Percentiles rank a stretch among this genome's conserved stretches.
phyloP scores from a whole-genome alignment of 2,113 vertebrate genomes.

The Chunga burmeisteri region DNA sequence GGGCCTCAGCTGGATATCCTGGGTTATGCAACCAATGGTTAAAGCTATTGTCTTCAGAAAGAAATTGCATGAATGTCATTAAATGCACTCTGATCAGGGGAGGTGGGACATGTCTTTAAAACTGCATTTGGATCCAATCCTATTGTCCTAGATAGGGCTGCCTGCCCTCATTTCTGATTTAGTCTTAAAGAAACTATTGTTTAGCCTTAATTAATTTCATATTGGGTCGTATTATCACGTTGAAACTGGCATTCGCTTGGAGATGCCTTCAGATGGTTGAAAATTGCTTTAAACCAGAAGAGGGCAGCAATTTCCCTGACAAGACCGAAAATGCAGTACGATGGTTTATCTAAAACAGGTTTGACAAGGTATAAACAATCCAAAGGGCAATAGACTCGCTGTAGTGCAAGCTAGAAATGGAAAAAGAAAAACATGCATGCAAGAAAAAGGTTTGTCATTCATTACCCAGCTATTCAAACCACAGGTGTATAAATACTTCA shows the following conservation, averaged over 20 bases:
- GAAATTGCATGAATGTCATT: constrained; percentile 34
- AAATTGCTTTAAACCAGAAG: constrained; percentile 59
- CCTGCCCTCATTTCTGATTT: constrained; percentile 10
- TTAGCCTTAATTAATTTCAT: constrained; percentile 51
- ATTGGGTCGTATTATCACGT: constrained; percentile 14
- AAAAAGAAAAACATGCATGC: background rate
- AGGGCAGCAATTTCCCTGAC: constrained; percentile 76
- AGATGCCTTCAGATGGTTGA: background rate
- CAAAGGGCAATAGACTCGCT: constrained; percentile 6
- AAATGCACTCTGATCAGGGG: constrained; percentile 46
- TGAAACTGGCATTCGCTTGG: background rate
- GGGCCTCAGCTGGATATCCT: constrained; percentile 46
- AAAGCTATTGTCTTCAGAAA: constrained; percentile 34
- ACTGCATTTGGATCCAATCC: constrained; percentile 27
- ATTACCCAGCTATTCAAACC: constrained; percentile 39
- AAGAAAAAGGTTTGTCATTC: constrained; percentile 28
- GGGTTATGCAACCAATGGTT: constrained; percentile 57
- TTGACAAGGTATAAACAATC: constrained; percentile 47
- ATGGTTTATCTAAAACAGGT: constrained; percentile 47
- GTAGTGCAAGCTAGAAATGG: background rate
- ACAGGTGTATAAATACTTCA: constrained; percentile 49
- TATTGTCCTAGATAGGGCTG: constrained; percentile 37
- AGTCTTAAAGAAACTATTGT: constrained; percentile 59
- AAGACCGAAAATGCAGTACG: background rate
- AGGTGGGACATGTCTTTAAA: constrained; percentile 5